phyloP scores from a whole-genome alignment of 2,113 vertebrate species.

The Austrofundulus limnaeus region DNA sequence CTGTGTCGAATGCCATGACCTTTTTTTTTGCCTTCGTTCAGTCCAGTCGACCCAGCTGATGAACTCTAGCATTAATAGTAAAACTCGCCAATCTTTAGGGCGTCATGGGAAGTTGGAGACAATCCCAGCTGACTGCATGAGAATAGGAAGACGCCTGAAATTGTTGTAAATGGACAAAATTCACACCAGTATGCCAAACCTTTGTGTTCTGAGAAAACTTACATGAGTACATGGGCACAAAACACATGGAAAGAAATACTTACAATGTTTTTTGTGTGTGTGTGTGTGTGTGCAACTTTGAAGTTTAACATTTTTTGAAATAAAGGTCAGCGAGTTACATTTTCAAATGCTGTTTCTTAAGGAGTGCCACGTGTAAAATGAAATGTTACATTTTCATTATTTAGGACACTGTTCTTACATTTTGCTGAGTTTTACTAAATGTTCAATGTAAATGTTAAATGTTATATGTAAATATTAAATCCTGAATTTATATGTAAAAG shows the following conservation, averaged over 20 bases:
- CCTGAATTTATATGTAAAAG: too few relatives aligned
- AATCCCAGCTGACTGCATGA: background rate
- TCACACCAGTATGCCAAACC: background rate
- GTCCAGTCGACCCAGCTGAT: background rate
- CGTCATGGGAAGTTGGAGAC: constrained; percentile 2
- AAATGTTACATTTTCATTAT: too few relatives aligned
- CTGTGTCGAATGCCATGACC: constrained; percentile 20
- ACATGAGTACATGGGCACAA: background rate
- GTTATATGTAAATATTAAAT: too few relatives aligned
- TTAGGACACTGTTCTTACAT: too few relatives aligned
- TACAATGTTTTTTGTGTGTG: too few relatives aligned
- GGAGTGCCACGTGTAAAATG: too few relatives aligned
- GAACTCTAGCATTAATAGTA: background rate
- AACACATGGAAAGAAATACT: constrained; percentile 1
- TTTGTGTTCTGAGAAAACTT: background rate
- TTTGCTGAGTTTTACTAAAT: too few relatives aligned
- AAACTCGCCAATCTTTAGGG: background rate
- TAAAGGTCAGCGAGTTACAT: background rate
- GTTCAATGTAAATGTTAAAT: too few relatives aligned
- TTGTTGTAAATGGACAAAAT: background rate
- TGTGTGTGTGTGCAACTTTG: too few relatives aligned
- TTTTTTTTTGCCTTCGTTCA: constrained; percentile 14
- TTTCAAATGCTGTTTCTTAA: background rate
- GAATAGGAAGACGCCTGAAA: background rate
- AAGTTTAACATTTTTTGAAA: too few relatives aligned